A percentile compares a stretch with the other conserved stretches of the same genome.
Evolutionary conservation across 2,797 vertebrate genomes (phyloP).

Genomic region (Aphelocoma californica): DNA sequence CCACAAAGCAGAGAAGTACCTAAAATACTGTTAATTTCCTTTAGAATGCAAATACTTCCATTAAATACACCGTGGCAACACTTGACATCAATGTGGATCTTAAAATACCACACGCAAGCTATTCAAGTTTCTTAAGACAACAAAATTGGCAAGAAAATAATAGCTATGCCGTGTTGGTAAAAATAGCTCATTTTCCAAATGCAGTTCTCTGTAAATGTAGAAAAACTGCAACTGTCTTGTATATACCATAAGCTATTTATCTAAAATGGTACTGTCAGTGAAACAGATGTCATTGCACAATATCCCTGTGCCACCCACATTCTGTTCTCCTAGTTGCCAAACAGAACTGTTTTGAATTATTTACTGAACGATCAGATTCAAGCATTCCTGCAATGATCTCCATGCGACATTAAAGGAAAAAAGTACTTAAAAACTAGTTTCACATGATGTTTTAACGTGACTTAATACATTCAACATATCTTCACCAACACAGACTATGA

Average conservation of each 20-base stretch:
- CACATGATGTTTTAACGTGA: neutral
- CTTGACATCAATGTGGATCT: neutral
- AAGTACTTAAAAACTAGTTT: neutral
- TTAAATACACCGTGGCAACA: neutral
- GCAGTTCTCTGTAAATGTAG: neutral
- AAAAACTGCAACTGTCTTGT: neutral
- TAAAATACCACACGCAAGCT: neutral
- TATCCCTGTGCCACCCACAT: neutral
- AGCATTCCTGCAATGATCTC: neutral
- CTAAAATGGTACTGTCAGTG: constrained; percentile 31
- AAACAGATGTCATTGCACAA: constrained; percentile 53
- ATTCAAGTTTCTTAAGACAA: constrained; percentile 2
- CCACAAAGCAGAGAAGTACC: neutral
- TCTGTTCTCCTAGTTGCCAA: constrained; percentile 33
- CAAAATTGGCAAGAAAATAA: constrained; percentile 9
- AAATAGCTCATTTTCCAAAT: constrained; percentile 28
- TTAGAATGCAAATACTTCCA: neutral
- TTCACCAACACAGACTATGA: neutral
- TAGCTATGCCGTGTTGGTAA: neutral
- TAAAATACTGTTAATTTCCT: neutral
- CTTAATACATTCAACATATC: neutral
- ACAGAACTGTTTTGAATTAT: constrained; percentile 21
- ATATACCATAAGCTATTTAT: constrained; percentile 27
- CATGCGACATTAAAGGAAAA: neutral
- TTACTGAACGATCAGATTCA: neutral